Conservation (phyloP, 2,797 vertebrate genomes). For the Mico argentatus region DNA sequence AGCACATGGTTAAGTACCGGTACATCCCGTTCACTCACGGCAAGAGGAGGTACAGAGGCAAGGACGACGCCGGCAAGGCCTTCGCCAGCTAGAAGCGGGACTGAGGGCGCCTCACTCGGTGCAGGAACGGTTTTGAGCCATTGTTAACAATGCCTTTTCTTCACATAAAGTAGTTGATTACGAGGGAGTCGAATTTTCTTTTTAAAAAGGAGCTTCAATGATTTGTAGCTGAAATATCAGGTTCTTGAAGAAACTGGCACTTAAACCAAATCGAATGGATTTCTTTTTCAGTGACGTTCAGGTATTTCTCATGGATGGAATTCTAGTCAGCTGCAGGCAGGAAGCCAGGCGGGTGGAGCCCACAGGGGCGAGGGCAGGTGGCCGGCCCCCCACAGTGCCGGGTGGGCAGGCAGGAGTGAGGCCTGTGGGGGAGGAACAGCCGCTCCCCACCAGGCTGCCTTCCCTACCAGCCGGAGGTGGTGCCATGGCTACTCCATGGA, state of each 20-base stretch:
- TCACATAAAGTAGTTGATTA: slow-evolving; percentile 82
- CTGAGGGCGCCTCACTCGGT: slow-evolving; percentile 70
- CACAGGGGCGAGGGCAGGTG: not conserved
- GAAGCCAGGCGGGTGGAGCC: not conserved
- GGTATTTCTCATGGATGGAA: slow-evolving; percentile 17
- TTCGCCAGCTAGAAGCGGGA: slow-evolving; percentile 95
- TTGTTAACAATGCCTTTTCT: slow-evolving; percentile 89
- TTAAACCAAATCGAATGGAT: slow-evolving; percentile 82
- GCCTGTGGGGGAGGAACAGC: not conserved
- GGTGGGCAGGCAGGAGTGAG: slow-evolving; percentile 49
- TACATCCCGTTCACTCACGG: slow-evolving; percentile 99
- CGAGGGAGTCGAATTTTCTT: slow-evolving; percentile 83
- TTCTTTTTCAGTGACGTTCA: slow-evolving; percentile 74
- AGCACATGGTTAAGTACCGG: slow-evolving; percentile 99
- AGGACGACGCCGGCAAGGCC: slow-evolving; percentile 95
- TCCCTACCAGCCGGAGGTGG: not conserved
- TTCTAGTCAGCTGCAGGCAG: not conserved
- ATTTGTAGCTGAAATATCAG: slow-evolving; percentile 81
- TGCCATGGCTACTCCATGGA: not conserved
- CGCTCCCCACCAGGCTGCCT: not conserved
- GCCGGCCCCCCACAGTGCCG: not conserved
- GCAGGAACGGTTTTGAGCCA: slow-evolving; percentile 89
- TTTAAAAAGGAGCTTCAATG: slow-evolving; percentile 80
- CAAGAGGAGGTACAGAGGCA: slow-evolving; percentile 99
- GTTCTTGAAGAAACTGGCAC: slow-evolving; percentile 84